Evolutionary conservation across 2,797 vertebrate species (phyloP).

Genomic region (Artibeus jamaicensis): DNA sequence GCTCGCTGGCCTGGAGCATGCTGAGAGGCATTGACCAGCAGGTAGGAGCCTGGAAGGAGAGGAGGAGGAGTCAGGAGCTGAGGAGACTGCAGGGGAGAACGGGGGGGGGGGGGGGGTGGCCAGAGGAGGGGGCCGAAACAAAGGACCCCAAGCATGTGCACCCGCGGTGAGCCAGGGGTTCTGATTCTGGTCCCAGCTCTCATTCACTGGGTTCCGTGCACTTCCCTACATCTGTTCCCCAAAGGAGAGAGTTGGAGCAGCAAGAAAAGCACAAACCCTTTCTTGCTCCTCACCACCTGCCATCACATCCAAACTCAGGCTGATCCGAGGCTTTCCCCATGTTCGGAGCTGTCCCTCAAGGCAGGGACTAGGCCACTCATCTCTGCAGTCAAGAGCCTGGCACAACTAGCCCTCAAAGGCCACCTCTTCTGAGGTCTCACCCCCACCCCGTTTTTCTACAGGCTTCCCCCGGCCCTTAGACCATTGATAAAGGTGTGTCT

Average conservation of each 20-base stretch:
- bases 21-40: constrained; percentile 97
- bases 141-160: not conserved
- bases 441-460: not conserved
- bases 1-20: constrained; percentile 89
- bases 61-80: not conserved
- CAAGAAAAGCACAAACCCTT: not conserved
- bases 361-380: not conserved
- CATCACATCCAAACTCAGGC: not conserved
- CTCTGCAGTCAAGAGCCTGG: not conserved
- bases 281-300: not conserved
- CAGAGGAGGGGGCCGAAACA: not conserved
- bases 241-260: not conserved
- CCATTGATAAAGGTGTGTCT: not conserved
- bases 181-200: not conserved
- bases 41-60: constrained; percentile 89
- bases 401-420: not conserved
- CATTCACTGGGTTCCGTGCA: not conserved
- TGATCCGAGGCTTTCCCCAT: not conserved
- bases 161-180: not conserved
- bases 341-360: not conserved
- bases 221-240: not conserved
- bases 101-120: not conserved
- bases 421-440: not conserved
- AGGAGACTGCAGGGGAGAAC: not conserved
- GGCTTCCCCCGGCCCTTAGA: not conserved